Evolutionary conservation across 2,888 invertebrate species (phyloP), one percentile per base, ranked within the genome.

Genomic region (Hydroisotoma schaefferi): DNA sequence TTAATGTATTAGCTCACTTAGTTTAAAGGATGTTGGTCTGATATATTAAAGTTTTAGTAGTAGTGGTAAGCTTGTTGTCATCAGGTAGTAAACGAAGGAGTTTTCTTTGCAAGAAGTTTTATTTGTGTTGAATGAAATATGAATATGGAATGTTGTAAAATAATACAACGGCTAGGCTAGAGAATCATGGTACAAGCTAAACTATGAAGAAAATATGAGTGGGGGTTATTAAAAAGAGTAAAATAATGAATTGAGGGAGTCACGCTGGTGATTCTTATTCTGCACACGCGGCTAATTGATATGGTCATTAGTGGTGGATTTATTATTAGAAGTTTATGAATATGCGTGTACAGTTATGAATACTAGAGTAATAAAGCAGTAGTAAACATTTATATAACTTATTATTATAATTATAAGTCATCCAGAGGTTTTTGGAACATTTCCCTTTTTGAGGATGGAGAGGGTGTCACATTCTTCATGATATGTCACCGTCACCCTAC

Each of bases 291-390:
- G 55, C 57, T 67, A 67, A 67, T 67, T 67, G 67, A 67, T 63
- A 59, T 61, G 53, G 67, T 67, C 63, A 67, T 67, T 67, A 67
- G 65, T 61, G n/a, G n/a, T n/a, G 61, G 55, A 61, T 57, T 55
- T 61, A 61, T 61, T 57, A 57, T 57, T 61, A 61, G 61, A 61
- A 54, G 57, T 54, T 48, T 27, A 40, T n/a, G n/a, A n/a, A n/a
- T n/a, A n/a, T n/a, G n/a, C n/a, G n/a, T n/a, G n/a, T n/a, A n/a
- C n/a, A n/a, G n/a, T n/a, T n/a, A n/a, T n/a, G n/a, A n/a, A n/a
- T n/a, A n/a, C n/a, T n/a, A n/a, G n/a, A n/a, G n/a, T n/a, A n/a
- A n/a, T 10, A n/a, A n/a, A n/a, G n/a, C n/a, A n/a, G n/a, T n/a
- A n/a, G n/a, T n/a, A n/a, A n/a, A n/a, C n/a, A n/a, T n/a, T n/a